Percentiles rank a stretch among this genome's conserved stretches.
Conservation (phyloP, 2,888 invertebrate genomes). For the Drosophila testacea region DNA sequence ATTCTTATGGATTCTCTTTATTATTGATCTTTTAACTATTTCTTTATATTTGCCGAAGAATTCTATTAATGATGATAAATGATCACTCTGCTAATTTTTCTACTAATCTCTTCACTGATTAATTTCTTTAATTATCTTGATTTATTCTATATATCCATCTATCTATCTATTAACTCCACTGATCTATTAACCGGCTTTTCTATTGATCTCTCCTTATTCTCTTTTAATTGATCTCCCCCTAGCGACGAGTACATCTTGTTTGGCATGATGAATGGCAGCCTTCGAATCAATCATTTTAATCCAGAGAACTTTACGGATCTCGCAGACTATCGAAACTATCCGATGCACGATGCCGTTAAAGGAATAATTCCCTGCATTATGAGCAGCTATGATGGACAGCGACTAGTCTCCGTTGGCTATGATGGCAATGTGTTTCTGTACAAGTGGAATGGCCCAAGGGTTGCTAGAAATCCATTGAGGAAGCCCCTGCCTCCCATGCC, state of each 20-base stretch:
- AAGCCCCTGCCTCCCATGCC: constrained; percentile 39
- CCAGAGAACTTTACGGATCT: constrained; percentile 86
- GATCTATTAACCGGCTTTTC: neutral
- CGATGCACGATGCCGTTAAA: constrained; percentile 91
- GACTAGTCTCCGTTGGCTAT: constrained; percentile 88
- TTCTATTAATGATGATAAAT: too few relatives aligned
- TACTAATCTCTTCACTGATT: neutral
- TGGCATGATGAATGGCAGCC: constrained; percentile 87
- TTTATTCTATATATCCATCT: neutral
- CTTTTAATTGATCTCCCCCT: neutral
- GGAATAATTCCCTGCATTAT: constrained; percentile 89
- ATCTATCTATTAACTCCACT: too few relatives aligned
- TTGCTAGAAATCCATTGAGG: constrained; percentile 2
- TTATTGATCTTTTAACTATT: too few relatives aligned
- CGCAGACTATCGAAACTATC: constrained; percentile 88
- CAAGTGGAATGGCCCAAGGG: constrained; percentile 85
- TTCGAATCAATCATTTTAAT: constrained; percentile 87
- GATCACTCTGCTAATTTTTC: too few relatives aligned
- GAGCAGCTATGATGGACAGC: constrained; percentile 87
- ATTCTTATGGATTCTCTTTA: too few relatives aligned
- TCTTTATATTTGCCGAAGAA: too few relatives aligned
- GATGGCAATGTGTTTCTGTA: constrained; percentile 93
- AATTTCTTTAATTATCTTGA: neutral
- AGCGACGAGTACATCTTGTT: constrained; percentile 87
- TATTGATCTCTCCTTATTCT: neutral